Evolutionary conservation across 2,888 invertebrate species (phyloP), one percentile per base, ranked within the genome.

Genomic region (Dryobota labecula): DNA sequence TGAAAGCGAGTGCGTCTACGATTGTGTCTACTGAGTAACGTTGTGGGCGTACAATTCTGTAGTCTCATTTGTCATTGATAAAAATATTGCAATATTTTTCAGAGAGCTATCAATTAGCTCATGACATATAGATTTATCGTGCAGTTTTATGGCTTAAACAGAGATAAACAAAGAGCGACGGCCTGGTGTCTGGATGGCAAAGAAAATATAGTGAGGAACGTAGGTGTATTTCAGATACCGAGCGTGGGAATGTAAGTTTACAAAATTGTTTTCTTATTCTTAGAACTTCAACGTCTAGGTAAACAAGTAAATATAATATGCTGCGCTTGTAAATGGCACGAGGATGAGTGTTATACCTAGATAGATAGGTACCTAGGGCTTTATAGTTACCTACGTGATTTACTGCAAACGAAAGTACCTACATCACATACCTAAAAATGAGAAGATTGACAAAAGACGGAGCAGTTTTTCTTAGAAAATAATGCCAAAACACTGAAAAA

Each of bases 1-100:
- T 74, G 77, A 63, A 70, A 45, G 62, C 43, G 24, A 66, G 38
- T 63, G 56, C 20, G 70, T 73, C 68, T 82, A 69, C 71, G 54
- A 69, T 70, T 70, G 45, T 76, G 64, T 71, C 57, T 70, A 57
- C 67, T 53, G 58, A 49, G 9, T 45, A 62, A 43, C 15, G n/a
- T 38, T 13, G 70, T 70, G n/a, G 47, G 57, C 51, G 67, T 72
- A 56, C 45, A 15, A 45, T 38, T 27, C 7, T 56, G 51, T 7
- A 11, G 18, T 58, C 18, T 53, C 11, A 41, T 56, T 41, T 68
- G n/a, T 63, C 41, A 56, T 53, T 53, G 61, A 70, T 61, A 62
- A 45, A 61, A 45, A 43, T 47, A 65, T 78, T 27, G 38, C 30
- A 61, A 71, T 38, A n/a, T 61, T 71, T 58, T 53, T 67, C 51